Evolutionary conservation across 2,113 vertebrate genomes (phyloP), one percentile per base, ranked within the genome.

Genomic region (Nannobrachium achirus): DNA sequence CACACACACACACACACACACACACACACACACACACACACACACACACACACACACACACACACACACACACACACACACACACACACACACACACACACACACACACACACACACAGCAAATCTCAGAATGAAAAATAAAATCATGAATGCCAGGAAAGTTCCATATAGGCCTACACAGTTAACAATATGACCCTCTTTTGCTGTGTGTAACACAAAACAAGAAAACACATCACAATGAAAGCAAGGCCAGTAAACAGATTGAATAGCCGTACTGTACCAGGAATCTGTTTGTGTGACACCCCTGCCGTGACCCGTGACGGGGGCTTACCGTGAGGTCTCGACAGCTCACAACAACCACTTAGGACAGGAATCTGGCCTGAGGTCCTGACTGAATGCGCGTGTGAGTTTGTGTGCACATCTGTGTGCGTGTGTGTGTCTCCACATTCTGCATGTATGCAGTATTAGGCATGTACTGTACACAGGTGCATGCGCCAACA

Each of bases 321-420:
- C 25, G 59, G 68, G 25, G 78, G 85, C 87, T 91, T 80, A 88
- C 20, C 64, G 68, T 70, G 67, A 73, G 15, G 57, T 63, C 80
- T 72, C 84, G 86, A 89, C 81, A 86, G 81, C 70, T 63, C 72
- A 82, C 69, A 80, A 68, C 66, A 80, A 69, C 16, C 83, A 80
- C 63, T 84, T 83, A 70, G 70, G 70, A 40, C 71, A 78, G 83
- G 82, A 88, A 84, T 86, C 78, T 73, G 68, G 64, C 73, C 71
- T 2, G 0, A 14, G 39, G 52, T 74, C 66, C 39, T 42, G 7
- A 55, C 42, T 50, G 69, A 69, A 71, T 50, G 9, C 10, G 14
- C 51, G 18, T 20, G 44, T 67, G n/a, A 40, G 42, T 38, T 10
- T 55, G 15, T 60, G 61, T 50, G 33, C 16, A 4, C 1, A 38